A percentile compares a stretch with the other conserved stretches of the same genome.
Evolutionary conservation across 2,113 vertebrate species (phyloP).

Genomic region (Chionis minor): DNA sequence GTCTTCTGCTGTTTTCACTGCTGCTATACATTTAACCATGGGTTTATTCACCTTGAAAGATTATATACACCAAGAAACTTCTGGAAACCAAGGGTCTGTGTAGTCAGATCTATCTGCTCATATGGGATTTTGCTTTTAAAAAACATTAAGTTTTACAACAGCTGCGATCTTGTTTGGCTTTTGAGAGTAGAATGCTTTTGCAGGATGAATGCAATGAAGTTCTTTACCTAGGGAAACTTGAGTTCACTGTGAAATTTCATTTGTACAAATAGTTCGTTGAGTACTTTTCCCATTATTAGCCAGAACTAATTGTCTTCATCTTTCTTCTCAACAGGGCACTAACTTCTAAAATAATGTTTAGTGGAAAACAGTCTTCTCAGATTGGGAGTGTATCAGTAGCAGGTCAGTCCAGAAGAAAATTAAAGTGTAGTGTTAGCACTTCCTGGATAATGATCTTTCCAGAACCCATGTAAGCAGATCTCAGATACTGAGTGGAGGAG

Average conservation of each 20-base stretch:
- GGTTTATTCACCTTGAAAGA: not conserved
- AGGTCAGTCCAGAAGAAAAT: not conserved
- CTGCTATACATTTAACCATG: not conserved
- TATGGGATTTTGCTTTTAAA: not conserved
- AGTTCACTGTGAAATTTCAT: not conserved
- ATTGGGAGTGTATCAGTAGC: not conserved
- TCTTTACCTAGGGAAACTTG: not conserved
- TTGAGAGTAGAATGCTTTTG: not conserved
- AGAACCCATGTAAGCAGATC: not conserved
- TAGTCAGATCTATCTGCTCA: not conserved
- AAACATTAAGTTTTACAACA: not conserved
- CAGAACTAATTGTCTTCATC: not conserved
- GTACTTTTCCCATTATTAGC: not conserved
- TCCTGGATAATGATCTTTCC: slow-evolving; percentile 26
- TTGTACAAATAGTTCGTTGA: not conserved
- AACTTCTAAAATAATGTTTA: not conserved
- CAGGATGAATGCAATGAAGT: not conserved
- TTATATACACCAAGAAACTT: not conserved
- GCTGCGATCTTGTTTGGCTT: not conserved
- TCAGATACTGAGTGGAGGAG: slow-evolving; percentile 6
- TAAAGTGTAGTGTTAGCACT: slow-evolving; percentile 19
- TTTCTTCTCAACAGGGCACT: not conserved
- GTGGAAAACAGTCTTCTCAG: not conserved
- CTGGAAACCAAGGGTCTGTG: not conserved
- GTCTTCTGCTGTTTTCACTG: not conserved